phyloP scores from a whole-genome alignment of 1,140 invertebrate species.

The Tetramorium simillimum region DNA sequence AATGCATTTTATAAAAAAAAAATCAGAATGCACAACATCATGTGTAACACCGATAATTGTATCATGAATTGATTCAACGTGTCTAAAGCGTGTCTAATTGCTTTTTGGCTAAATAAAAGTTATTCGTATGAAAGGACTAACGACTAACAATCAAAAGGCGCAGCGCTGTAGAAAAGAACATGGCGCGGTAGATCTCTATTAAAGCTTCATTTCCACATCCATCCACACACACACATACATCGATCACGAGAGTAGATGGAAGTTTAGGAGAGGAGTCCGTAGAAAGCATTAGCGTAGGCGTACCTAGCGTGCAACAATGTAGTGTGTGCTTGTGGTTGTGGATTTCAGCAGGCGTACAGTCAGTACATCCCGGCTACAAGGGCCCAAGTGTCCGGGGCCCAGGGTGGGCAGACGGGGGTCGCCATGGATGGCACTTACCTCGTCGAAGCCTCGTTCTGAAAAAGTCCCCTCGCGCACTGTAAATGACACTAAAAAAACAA shows the following conservation, averaged over 20 bases:
- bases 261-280: conserved; percentile 34
- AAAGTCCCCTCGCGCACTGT: conserved; percentile 54
- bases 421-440: conserved; percentile 93
- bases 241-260: conserved; percentile 37
- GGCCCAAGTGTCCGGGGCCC: conserved; percentile 87
- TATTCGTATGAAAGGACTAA: not conserved
- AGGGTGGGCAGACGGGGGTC: conserved; percentile 91
- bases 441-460: conserved; percentile 93
- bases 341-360: conserved; percentile 91
- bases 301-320: conserved; percentile 84
- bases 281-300: conserved; percentile 78
- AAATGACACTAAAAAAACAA: conserved; percentile 29
- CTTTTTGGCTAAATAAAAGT: not conserved
- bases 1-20: not conserved
- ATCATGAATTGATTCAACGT: not conserved
- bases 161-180: not conserved
- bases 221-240: conserved; percentile 46
- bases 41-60: not conserved
- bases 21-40: not conserved
- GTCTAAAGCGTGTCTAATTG: not conserved
- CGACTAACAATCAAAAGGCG: not conserved
- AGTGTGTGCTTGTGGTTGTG: conserved; percentile 86
- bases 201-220: conserved; percentile 42
- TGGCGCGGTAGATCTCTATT: conserved; percentile 6
- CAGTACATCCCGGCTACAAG: conserved; percentile 93